phyloP scores from a whole-genome alignment of 2,113 vertebrate species.

The Jacana jacana region DNA sequence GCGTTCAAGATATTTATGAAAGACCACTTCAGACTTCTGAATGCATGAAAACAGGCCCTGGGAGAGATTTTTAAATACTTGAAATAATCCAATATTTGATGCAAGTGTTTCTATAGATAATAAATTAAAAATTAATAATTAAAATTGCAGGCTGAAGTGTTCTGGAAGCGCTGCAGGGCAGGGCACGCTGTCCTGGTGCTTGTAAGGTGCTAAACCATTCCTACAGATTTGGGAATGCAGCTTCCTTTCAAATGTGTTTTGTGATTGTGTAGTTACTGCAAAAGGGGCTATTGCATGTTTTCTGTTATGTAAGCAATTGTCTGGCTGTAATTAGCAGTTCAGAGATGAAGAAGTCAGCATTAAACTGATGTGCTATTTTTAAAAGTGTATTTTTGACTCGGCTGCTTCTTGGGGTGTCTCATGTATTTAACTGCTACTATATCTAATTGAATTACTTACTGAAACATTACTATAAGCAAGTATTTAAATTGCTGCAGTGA shows the following conservation, averaged over 20 bases:
- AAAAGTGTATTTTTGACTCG: background rate
- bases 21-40: slow-evolving; percentile 47
- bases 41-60: background rate
- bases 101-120: background rate
- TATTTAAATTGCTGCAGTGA: background rate
- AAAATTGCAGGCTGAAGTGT: slow-evolving; percentile 6
- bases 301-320: slow-evolving; percentile 1
- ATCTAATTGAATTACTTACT: background rate
- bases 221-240: background rate
- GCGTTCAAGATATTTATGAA: slow-evolving; percentile 20
- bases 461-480: background rate
- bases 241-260: background rate
- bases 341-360: background rate
- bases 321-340: background rate
- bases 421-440: background rate
- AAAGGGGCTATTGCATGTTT: background rate
- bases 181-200: background rate
- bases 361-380: background rate
- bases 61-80: slow-evolving; percentile 32
- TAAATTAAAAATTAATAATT: too few species aligned
- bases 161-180: background rate
- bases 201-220: background rate
- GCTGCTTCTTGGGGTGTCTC: background rate
- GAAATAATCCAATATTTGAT: background rate
- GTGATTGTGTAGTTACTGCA: background rate